phyloP scores from a whole-genome alignment of 2,888 invertebrate genomes.

The Sclerodermus sp. region DNA sequence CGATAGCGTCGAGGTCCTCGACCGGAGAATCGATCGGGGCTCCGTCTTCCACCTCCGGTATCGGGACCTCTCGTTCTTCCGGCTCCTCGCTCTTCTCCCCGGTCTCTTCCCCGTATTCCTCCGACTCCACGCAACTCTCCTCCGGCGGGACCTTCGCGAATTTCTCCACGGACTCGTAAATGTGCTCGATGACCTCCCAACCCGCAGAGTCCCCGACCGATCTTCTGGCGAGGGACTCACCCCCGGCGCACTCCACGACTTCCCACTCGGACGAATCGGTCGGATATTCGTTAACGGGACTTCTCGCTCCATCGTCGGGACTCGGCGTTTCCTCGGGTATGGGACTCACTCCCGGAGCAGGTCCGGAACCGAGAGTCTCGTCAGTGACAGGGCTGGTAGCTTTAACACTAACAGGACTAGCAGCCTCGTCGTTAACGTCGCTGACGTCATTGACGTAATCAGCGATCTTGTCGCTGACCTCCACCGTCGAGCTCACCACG shows the following conservation, averaged over 20 bases:
- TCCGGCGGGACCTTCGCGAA: constrained; percentile 6
- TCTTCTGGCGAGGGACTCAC: constrained; percentile 9
- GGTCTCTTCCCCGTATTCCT: constrained; percentile 11
- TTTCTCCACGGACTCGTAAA: constrained; percentile 16
- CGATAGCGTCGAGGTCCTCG: neutral
- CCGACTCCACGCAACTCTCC: constrained; percentile 16
- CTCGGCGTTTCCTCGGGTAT: too few species aligned
- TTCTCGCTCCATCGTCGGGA: neutral
- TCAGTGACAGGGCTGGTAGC: too few species aligned
- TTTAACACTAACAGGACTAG: neutral
- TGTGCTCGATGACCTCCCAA: constrained; percentile 14
- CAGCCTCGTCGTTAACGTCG: constrained; percentile 1
- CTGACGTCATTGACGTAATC: neutral
- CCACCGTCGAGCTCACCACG: too few species aligned
- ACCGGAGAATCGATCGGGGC: neutral
- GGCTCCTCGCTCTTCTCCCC: constrained; percentile 1
- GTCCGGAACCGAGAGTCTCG: too few species aligned
- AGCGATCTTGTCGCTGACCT: constrained; percentile 4
- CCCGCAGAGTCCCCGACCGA: constrained; percentile 12
- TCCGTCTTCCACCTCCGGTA: constrained; percentile 1
- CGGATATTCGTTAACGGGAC: constrained; percentile 11
- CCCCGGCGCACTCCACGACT: constrained; percentile 19
- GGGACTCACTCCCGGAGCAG: too few species aligned
- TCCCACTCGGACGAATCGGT: constrained; percentile 2
- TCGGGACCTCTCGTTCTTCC: neutral